A percentile compares a stretch with the other conserved stretches of the same genome.
These are phyloP conservation scores for Haemorhous mexicanus DNA, from an alignment of 2,113 vertebrate genomes.

Conservation along the genomic window DNA sequence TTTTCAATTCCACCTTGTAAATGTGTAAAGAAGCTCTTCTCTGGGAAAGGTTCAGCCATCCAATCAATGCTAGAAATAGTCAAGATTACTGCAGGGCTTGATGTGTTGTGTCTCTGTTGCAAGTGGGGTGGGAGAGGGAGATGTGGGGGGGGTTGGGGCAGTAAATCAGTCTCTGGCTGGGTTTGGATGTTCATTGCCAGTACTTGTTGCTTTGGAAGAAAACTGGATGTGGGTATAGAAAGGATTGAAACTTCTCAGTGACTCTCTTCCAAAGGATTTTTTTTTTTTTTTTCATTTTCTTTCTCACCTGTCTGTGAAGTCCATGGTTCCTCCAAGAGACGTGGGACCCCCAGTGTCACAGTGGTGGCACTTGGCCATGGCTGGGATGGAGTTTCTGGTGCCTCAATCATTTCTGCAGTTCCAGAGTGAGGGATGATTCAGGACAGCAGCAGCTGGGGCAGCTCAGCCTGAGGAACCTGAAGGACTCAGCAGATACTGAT, in stretches of 20 bases:
- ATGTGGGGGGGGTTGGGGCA: neutral
- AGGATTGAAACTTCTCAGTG: neutral
- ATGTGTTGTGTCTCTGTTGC: neutral
- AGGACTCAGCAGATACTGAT: neutral
- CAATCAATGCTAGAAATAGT: neutral
- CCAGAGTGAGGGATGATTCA: neutral
- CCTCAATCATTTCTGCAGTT: neutral
- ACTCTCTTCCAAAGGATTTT: neutral
- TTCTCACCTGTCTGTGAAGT: neutral
- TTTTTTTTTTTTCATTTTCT: neutral
- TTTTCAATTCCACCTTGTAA: neutral
- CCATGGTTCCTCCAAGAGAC: neutral
- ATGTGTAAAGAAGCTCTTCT: conserved; percentile 30
- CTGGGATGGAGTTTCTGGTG: neutral
- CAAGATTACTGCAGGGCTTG: neutral
- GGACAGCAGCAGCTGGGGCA: neutral
- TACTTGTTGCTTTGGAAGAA: neutral
- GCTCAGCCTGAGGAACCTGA: neutral
- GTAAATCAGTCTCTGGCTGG: neutral
- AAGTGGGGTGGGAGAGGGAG: neutral
- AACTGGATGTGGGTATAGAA: neutral
- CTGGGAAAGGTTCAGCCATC: conserved; percentile 42
- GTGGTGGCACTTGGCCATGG: neutral
- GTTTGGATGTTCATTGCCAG: neutral
- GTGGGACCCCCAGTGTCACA: neutral